Conservation (phyloP, 2,888 invertebrate species). For the Periphyllus acericola region DNA sequence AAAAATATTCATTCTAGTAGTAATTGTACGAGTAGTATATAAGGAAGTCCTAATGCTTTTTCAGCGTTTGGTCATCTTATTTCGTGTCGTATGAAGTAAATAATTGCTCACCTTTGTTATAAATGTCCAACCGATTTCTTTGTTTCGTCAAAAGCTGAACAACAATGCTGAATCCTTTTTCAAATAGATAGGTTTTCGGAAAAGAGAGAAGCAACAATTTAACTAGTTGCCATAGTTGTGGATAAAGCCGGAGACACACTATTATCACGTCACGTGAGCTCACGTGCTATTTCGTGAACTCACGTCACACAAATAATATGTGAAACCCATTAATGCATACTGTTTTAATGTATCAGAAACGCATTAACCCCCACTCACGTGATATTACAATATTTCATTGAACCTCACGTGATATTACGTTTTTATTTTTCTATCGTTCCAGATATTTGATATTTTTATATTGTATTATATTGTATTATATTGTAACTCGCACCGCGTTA, state of each 20-base stretch:
- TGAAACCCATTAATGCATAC: background rate
- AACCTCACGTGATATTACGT: too few relatives aligned
- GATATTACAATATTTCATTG: conserved; percentile 2
- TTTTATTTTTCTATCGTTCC: conserved; percentile 13
- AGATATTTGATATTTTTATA: conserved; percentile 3
- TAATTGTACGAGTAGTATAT: too few relatives aligned
- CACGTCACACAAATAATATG: too few relatives aligned
- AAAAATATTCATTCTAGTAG: too few relatives aligned
- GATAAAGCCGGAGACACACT: background rate
- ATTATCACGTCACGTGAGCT: conserved; percentile 32
- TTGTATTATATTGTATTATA: too few relatives aligned
- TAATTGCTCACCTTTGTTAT: too few relatives aligned
- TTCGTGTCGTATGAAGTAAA: too few relatives aligned
- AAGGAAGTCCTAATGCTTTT: too few relatives aligned
- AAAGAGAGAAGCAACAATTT: conserved; percentile 30
- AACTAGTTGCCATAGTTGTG: conserved; percentile 25
- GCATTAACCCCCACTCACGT: conserved; percentile 15
- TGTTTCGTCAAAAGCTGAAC: conserved; percentile 31
- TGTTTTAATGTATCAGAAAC: conserved; percentile 25
- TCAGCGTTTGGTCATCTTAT: too few relatives aligned
- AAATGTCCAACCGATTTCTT: too few relatives aligned
- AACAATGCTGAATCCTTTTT: conserved; percentile 31
- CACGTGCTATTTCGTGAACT: conserved; percentile 7
- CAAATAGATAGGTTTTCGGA: conserved; percentile 17
- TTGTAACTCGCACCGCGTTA: too few relatives aligned